Evolutionary conservation across 2,888 invertebrate genomes (phyloP), one percentile per base, ranked within the genome.

Genomic region (Odontocolon sp.): DNA sequence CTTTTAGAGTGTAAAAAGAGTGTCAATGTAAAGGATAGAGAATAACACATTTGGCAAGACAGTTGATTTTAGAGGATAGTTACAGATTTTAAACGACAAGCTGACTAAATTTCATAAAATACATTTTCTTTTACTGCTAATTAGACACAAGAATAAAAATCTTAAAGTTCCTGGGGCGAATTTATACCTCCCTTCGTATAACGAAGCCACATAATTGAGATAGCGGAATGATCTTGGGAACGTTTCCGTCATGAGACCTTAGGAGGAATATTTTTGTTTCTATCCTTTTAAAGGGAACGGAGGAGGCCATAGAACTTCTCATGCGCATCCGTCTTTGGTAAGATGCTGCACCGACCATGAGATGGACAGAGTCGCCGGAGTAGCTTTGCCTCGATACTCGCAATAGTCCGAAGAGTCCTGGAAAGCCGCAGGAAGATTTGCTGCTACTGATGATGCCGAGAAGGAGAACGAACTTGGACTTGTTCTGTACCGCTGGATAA

Each of bases 351-450:
- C 63, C 57, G 31, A 69, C 50, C 31, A 47, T 38, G 47, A 45
- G 74, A 74, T 64, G 33, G 69, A 69, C 57, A 36, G 56, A 57
- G 50, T 64, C 75, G 64, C 64, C 69, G 52, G 64, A 40, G 57
- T 69, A 59, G 64, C 57, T 28, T 52, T 63, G 38, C 47, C 42
- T 45, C 31, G 38, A 21, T 16, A 38, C 38, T 18, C 42, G 57
- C 38, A 40, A 47, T 16, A 26, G 28, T 26, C n/a, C 31, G 14
- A 3, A 36, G 28, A 9, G 18, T 26, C 31, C 42, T 5, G 56
- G 21, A 45, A 47, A 50, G 38, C 64, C 28, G 42, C 42, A 63
- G 38, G 11, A 42, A 11, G 42, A 61, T 75, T 42, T 36, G 69
- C 56, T 9, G 36, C 47, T 54, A 36, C 52, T 28, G 57, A 47